These are phyloP conservation scores for Pardosa pseudoannulata DNA, from an alignment of 2,888 invertebrate genomes.

Conservation along the genomic window DNA sequence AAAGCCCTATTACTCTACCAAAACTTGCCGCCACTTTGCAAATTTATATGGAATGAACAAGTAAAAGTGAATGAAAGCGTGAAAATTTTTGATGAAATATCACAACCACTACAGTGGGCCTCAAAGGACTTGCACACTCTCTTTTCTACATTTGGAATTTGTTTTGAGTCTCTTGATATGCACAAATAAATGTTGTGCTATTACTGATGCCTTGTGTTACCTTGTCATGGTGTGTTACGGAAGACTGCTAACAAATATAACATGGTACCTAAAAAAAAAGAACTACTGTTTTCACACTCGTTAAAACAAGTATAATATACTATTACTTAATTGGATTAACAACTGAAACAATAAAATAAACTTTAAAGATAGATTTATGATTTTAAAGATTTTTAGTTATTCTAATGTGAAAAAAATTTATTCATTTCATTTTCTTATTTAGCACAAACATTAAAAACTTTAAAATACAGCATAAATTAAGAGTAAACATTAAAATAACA, in stretches of 20 bases:
- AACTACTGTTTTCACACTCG: too few species aligned
- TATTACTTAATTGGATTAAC: too few species aligned
- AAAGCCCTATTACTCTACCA: slow-evolving; percentile 53
- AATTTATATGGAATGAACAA: slow-evolving; percentile 52
- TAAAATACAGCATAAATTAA: too few species aligned
- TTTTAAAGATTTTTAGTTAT: too few species aligned
- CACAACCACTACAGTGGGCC: slow-evolving; percentile 57
- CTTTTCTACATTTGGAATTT: slow-evolving; percentile 64
- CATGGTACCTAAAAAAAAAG: slow-evolving; percentile 28
- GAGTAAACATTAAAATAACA: too few species aligned
- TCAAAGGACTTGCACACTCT: slow-evolving; percentile 13
- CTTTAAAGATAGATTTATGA: too few species aligned
- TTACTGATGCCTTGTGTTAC: slow-evolving; percentile 34
- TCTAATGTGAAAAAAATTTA: too few species aligned
- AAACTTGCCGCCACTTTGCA: slow-evolving; percentile 61
- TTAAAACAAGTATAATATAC: too few species aligned
- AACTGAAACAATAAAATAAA: too few species aligned
- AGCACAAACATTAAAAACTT: too few species aligned
- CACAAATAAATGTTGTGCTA: slow-evolving; percentile 24
- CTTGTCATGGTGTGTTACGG: slow-evolving; percentile 40
- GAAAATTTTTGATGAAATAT: slow-evolving; percentile 32
- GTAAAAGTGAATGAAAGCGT: slow-evolving; percentile 26
- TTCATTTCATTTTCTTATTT: too few species aligned
- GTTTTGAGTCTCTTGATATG: slow-evolving; percentile 42
- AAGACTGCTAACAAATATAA: neutral